A percentile compares a stretch with the other conserved stretches of the same genome.
Evolutionary conservation across 1,140 invertebrate species (phyloP).

Genomic region (Drosophila parvula): DNA sequence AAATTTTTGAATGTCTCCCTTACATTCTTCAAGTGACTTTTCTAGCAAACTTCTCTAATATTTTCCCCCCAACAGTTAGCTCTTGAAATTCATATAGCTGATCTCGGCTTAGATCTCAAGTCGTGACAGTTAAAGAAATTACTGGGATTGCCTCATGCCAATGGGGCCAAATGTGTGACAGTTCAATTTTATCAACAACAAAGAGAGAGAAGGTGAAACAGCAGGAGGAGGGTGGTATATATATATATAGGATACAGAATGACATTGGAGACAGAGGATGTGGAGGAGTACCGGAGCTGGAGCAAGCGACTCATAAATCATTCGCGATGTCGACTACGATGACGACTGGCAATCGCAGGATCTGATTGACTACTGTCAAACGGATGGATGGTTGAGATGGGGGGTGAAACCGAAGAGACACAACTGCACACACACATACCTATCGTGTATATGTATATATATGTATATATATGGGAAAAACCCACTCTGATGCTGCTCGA

Average conservation of each 20-base stretch:
- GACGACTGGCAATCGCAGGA: conserved; percentile 76
- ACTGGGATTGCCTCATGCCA: conserved; percentile 57
- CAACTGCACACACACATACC: conserved; percentile 3
- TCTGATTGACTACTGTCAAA: conserved; percentile 79
- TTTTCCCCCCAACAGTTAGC: neutral
- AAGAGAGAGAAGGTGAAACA: conserved; percentile 4
- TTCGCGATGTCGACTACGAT: conserved; percentile 79
- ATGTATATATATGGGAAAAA: conserved; percentile 15
- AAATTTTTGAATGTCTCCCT: neutral
- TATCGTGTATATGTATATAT: neutral
- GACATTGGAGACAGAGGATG: neutral
- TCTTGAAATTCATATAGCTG: conserved; percentile 10
- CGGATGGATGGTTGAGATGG: conserved; percentile 31
- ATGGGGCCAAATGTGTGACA: conserved; percentile 61
- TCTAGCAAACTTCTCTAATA: neutral
- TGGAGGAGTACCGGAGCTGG: conserved; percentile 7
- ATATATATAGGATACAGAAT: neutral
- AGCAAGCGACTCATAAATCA: conserved; percentile 73
- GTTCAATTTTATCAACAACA: conserved; percentile 68
- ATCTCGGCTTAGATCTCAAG: conserved; percentile 44
- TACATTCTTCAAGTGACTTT: neutral
- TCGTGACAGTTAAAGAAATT: conserved; percentile 57
- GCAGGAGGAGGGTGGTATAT: neutral
- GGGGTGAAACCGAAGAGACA: neutral
- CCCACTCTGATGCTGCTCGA: conserved; percentile 22